A percentile compares a stretch with the other conserved stretches of the same genome.
These are phyloP conservation scores for Barbus barbus DNA, from an alignment of 2,113 vertebrate species.

Conservation along the genomic window DNA sequence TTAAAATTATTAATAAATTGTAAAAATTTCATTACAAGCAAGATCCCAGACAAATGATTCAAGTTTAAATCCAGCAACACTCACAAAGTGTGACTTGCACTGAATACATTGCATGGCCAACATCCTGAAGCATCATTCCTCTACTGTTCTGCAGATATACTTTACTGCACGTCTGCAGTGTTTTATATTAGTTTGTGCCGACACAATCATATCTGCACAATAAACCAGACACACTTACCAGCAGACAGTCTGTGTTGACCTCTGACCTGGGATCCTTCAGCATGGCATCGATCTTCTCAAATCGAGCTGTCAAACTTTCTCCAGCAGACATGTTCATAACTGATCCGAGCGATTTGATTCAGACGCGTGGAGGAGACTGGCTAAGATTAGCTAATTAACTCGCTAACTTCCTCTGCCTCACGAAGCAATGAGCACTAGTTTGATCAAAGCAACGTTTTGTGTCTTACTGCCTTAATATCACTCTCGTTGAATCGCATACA, in stretches of 20 bases:
- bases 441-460: constrained; percentile 68
- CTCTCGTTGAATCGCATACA: constrained; percentile 57
- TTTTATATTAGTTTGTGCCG: neutral
- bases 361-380: constrained; percentile 53
- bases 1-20: no score
- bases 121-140: neutral
- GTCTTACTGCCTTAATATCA: constrained; percentile 57
- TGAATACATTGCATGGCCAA: neutral
- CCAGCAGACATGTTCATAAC: constrained; percentile 84
- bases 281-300: constrained; percentile 95
- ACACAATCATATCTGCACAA: no score
- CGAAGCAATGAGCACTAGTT: constrained; percentile 55
- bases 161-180: neutral
- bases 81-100: neutral
- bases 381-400: constrained; percentile 67
- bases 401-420: constrained; percentile 70
- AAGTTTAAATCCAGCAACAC: neutral
- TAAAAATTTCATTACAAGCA: no score
- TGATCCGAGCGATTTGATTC: constrained; percentile 52
- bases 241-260: constrained; percentile 96
- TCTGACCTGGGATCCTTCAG: constrained; percentile 95
- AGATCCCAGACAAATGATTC: neutral
- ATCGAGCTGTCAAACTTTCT: constrained; percentile 90
- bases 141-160: neutral
- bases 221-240: constrained; percentile 81